Base-by-base conservation (phyloP, 1,140 invertebrate species). In the Grapholita molesta region DNA sequence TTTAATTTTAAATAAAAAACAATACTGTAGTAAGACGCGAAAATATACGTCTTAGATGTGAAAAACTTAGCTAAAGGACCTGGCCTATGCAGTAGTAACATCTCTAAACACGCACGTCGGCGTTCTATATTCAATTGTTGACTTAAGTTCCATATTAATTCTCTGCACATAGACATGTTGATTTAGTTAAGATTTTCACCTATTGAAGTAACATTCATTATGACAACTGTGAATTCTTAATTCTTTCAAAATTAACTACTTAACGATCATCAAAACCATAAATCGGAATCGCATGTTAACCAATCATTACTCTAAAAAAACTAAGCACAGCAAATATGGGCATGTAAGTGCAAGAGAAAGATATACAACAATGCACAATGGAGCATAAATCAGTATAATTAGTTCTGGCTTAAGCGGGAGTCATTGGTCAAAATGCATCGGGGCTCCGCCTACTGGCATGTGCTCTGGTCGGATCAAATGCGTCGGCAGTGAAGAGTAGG, bases 341-440 rank as follows among this genome's bases (percentile, higher is more conserved):
- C 79, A 85, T 78, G 78, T 71, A 82, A 81, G 76, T 79, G 75
- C 78, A 83, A 80, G 81, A 82, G 83, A 85, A 81, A 89, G 85
- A 88, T 82, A 84, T 84, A 85, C 81, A 90, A 92, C 91, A 92
- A 92, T 92, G 91, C 86, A 92, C 91, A 92, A 92, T 92, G 90
- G 90, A 78, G 89, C 87, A 92, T 92, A 92, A 92, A 92, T 92
- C 91, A 92, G 90, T 91, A 92, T 92, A 92, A 92, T 92, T 92
- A 92, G 91, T 92, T 90, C 87, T 87, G 84, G 82, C 79, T 81
- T 83, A 84, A 85, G 85, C 80, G 85, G 90, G 84, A 90, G 85
- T 92, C 88, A 92, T 92, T 92, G 91, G 91, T 92, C 91, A 91
- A 91, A 91, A 88, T 85, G 88, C 79, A 71, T 74, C 55, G 71